Evolutionary conservation across 2,113 vertebrate species (phyloP).

Genomic region (Seriola quinqueradiata): DNA sequence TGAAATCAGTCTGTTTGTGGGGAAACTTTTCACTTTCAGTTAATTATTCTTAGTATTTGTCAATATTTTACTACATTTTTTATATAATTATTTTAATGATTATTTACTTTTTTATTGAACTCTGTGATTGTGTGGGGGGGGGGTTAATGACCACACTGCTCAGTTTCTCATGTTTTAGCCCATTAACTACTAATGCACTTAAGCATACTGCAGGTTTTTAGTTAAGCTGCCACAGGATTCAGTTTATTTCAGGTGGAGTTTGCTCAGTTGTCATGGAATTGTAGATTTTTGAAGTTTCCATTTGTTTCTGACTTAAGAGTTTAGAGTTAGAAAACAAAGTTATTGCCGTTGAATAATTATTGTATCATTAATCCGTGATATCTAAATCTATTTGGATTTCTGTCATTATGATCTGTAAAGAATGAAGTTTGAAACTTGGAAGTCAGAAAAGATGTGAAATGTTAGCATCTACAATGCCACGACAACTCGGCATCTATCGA

Average conservation of each 20-base stretch:
- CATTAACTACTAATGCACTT: background rate
- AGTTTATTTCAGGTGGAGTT: background rate
- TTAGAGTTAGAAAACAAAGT: too few relatives aligned
- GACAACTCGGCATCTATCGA: background rate
- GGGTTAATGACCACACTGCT: background rate
- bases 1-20: background rate
- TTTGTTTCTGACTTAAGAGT: background rate
- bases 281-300: too few relatives aligned
- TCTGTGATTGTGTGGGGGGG: background rate
- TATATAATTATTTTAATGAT: background rate
- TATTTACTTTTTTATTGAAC: background rate
- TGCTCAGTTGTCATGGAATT: too few relatives aligned
- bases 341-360: too few relatives aligned
- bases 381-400: background rate
- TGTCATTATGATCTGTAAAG: too few relatives aligned
- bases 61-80: too few relatives aligned
- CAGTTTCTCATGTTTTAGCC: background rate
- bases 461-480: too few relatives aligned
- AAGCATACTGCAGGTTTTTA: background rate
- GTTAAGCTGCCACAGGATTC: too few relatives aligned
- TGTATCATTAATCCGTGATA: background rate
- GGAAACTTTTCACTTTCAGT: background rate
- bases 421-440: too few relatives aligned
- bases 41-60: too few relatives aligned
- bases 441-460: too few relatives aligned